Evolutionary conservation across 2,888 invertebrate genomes (phyloP).

Genomic region (Netelia melanura): DNA sequence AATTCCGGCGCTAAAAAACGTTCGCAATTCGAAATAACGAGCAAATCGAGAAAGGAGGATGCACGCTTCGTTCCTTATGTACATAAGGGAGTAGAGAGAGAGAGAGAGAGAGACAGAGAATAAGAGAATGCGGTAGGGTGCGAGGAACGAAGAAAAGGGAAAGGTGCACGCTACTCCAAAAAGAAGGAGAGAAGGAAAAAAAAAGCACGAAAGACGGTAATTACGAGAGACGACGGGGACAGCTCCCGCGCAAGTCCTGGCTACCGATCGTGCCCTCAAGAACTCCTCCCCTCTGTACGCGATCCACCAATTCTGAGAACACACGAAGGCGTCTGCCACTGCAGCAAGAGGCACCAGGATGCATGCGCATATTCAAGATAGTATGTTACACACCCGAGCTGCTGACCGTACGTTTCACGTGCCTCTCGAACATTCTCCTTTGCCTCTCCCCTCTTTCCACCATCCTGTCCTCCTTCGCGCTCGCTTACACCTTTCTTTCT

Average conservation of each 20-base stretch:
- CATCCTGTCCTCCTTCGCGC: constrained; percentile 52
- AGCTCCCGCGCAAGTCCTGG: constrained; percentile 80
- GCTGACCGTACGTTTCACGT: constrained; percentile 80
- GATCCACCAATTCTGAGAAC: constrained; percentile 82
- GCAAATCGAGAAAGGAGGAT: constrained; percentile 46
- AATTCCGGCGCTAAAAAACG: constrained; percentile 28
- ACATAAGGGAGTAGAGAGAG: not conserved
- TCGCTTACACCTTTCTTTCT: constrained; percentile 42
- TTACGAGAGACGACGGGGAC: constrained; percentile 81
- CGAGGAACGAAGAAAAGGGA: constrained; percentile 35
- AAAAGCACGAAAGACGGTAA: constrained; percentile 81
- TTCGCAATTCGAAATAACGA: constrained; percentile 38
- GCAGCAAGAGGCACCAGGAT: constrained; percentile 62
- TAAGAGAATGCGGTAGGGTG: constrained; percentile 12
- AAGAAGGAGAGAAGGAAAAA: constrained; percentile 35
- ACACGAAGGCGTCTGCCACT: constrained; percentile 75
- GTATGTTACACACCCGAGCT: constrained; percentile 84
- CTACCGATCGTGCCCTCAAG: constrained; percentile 76
- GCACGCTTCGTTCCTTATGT: constrained; percentile 24
- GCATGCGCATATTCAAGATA: constrained; percentile 84
- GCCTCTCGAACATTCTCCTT: constrained; percentile 68
- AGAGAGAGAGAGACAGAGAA: constrained; percentile 27
- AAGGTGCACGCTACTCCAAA: not conserved
- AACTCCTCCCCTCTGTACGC: constrained; percentile 27
- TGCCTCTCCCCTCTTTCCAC: constrained; percentile 58